These are phyloP conservation scores for Osmerus mordax DNA, from an alignment of 2,113 vertebrate genomes.

Conservation along the genomic window DNA sequence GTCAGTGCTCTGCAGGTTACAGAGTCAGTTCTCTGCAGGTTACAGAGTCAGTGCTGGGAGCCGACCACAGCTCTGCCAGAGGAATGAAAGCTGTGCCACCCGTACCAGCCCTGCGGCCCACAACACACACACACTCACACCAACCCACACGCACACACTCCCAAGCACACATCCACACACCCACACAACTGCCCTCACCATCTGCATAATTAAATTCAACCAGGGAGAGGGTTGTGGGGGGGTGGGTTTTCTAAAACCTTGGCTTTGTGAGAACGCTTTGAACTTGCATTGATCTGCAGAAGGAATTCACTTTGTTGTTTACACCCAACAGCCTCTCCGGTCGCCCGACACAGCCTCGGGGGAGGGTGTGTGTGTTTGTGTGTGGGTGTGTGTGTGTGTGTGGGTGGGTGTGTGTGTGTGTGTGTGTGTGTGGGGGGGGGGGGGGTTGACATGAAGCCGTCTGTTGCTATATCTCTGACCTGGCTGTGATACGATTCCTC, in stretches of 20 bases:
- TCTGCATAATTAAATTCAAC: conserved; percentile 25
- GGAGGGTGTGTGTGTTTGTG: not conserved
- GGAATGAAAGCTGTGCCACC: too few relatives aligned
- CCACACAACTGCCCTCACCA: not conserved
- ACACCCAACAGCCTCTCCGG: conserved; percentile 23
- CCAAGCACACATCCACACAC: not conserved
- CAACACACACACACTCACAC: not conserved
- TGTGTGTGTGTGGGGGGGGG: too few relatives aligned
- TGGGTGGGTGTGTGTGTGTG: too few relatives aligned
- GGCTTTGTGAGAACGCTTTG: conserved; percentile 36
- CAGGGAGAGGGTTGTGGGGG: conserved; percentile 27
- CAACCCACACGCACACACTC: not conserved
- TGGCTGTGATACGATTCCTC: too few relatives aligned
- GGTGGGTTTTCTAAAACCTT: conserved; percentile 3
- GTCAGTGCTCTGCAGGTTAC: too few relatives aligned
- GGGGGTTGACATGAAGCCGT: too few relatives aligned
- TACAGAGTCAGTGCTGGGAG: too few relatives aligned
- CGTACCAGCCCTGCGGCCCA: too few relatives aligned
- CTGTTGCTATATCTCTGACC: too few relatives aligned
- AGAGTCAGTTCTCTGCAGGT: too few relatives aligned
- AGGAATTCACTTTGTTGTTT: conserved; percentile 51
- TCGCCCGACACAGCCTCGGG: not conserved
- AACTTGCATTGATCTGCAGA: conserved; percentile 39
- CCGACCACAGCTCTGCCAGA: too few relatives aligned
- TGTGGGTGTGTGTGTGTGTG: too few relatives aligned